Percentiles rank a stretch among this genome's conserved stretches.
phyloP scores from a whole-genome alignment of 2,888 invertebrate genomes.

The Acrobasis consociella region DNA sequence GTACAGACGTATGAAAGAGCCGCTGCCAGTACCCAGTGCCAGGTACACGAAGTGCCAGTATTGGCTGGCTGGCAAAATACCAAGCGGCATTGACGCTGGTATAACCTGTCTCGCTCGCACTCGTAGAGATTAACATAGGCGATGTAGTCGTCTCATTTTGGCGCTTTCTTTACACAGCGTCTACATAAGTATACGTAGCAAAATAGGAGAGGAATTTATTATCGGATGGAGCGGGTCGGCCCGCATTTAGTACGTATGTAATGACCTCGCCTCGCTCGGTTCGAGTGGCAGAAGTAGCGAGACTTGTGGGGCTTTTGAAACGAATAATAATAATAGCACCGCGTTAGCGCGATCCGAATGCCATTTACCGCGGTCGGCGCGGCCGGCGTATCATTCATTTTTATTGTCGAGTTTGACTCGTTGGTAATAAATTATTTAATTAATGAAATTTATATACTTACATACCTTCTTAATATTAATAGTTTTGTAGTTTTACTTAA shows the following conservation, averaged over 20 bases:
- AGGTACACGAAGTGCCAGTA: slow-evolving; percentile 66
- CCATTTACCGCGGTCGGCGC: background rate
- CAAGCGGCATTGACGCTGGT: slow-evolving; percentile 50
- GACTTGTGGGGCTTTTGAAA: slow-evolving; percentile 31
- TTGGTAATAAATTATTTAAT: background rate
- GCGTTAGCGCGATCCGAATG: slow-evolving; percentile 16
- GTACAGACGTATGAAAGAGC: slow-evolving; percentile 49
- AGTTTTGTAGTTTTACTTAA: too few relatives aligned
- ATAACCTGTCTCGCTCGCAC: slow-evolving; percentile 50
- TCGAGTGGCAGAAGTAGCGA: slow-evolving; percentile 39
- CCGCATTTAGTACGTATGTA: slow-evolving; percentile 36
- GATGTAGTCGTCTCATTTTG: slow-evolving; percentile 36
- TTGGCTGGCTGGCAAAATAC: slow-evolving; percentile 65
- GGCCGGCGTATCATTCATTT: background rate
- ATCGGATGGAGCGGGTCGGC: slow-evolving; percentile 47
- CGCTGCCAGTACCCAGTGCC: slow-evolving; percentile 55
- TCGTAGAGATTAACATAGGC: slow-evolving; percentile 27
- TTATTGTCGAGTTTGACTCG: background rate
- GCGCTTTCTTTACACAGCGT: slow-evolving; percentile 38
- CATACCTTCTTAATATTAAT: too few relatives aligned
- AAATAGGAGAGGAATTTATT: slow-evolving; percentile 44
- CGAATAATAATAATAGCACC: slow-evolving; percentile 49
- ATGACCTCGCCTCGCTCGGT: slow-evolving; percentile 62
- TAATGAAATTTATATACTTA: background rate
- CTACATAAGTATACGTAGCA: slow-evolving; percentile 37